phyloP scores from a whole-genome alignment of 2,113 vertebrate genomes.

The Motacilla tschutschensis region DNA sequence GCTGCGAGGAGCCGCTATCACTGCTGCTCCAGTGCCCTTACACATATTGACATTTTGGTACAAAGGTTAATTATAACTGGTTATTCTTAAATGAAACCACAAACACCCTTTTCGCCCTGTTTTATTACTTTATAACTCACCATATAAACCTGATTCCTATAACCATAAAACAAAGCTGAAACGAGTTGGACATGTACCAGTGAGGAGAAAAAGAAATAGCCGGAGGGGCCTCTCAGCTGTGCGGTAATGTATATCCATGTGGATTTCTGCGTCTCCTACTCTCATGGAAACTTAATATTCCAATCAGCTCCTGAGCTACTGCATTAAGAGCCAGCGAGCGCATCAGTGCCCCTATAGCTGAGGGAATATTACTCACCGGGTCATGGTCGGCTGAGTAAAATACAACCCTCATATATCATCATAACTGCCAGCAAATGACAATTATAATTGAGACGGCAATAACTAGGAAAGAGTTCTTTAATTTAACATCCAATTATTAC shows the following conservation, averaged over 20 bases:
- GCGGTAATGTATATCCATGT: constrained; percentile 56
- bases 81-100: constrained; percentile 70
- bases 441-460: constrained; percentile 99
- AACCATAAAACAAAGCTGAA: constrained; percentile 83
- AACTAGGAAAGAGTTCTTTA: constrained; percentile 96
- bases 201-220: constrained; percentile 65
- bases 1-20: not conserved
- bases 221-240: constrained; percentile 71
- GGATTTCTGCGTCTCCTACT: constrained; percentile 66
- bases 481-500: constrained; percentile 99
- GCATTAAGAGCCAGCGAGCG: constrained; percentile 83
- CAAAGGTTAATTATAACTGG: constrained; percentile 65
- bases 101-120: constrained; percentile 57
- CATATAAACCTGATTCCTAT: constrained; percentile 82
- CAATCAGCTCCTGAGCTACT: constrained; percentile 79
- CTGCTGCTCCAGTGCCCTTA: not conserved
- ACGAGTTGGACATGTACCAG: constrained; percentile 76
- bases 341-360: constrained; percentile 86
- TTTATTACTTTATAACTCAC: constrained; percentile 80
- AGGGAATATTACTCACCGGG: constrained; percentile 93
- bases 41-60: constrained; percentile 40
- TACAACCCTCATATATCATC: constrained; percentile 98
- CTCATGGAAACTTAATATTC: constrained; percentile 87
- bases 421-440: constrained; percentile 97
- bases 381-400: constrained; percentile 95